These are phyloP conservation scores for Etheostoma nigrum DNA, from an alignment of 2,797 vertebrate species.

Conservation along the genomic window DNA sequence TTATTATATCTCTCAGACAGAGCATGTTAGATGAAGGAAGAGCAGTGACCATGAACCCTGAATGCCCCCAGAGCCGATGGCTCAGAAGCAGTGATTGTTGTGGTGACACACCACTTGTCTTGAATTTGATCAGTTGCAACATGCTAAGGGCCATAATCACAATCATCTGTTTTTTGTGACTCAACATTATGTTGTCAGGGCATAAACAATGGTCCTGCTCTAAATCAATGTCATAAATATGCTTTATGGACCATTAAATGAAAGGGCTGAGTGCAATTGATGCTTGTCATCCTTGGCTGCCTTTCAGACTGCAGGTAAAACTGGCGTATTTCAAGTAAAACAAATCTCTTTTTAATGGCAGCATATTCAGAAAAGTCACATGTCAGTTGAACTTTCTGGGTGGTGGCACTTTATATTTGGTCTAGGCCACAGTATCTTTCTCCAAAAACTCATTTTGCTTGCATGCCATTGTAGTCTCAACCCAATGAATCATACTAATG, in stretches of 20 bases:
- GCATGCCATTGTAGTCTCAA: background rate
- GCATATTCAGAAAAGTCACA: background rate
- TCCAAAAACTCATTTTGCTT: background rate
- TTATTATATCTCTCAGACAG: background rate
- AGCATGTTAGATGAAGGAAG: no score
- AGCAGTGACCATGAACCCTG: background rate
- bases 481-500: background rate
- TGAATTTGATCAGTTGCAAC: slow-evolving; percentile 31
- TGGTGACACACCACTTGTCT: slow-evolving; percentile 25
- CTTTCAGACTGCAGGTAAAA: slow-evolving; percentile 18
- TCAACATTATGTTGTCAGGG: slow-evolving; percentile 37
- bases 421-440: background rate
- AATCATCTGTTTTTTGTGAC: slow-evolving; percentile 8
- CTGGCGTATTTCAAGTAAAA: background rate
- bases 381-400: background rate
- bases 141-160: slow-evolving; percentile 16
- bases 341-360: background rate
- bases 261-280: background rate
- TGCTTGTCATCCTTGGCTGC: slow-evolving; percentile 13
- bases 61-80: background rate
- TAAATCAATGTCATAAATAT: slow-evolving; percentile 13
- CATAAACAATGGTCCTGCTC: slow-evolving; percentile 34
- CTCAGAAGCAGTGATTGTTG: slow-evolving; percentile 9
- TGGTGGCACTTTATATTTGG: slow-evolving; percentile 4
- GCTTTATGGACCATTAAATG: slow-evolving; percentile 36